phyloP scores from a whole-genome alignment of 2,797 vertebrate species.

The Scyliorhinus canicula region DNA sequence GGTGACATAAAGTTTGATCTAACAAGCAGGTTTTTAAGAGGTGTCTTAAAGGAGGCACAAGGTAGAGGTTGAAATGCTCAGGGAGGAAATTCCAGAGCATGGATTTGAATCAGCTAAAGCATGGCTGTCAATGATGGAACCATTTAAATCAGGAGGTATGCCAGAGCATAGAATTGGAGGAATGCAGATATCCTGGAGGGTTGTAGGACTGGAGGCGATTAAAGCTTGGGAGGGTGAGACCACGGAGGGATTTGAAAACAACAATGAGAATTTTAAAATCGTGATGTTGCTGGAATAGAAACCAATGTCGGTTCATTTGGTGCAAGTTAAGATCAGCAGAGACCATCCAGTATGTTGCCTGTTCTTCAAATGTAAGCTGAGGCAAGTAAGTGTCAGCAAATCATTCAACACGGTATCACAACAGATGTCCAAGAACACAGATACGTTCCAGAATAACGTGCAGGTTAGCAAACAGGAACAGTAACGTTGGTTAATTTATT shows the following conservation, averaged over 20 bases:
- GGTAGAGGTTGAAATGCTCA: neutral
- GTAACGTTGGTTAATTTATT: neutral
- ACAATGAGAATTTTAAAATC: neutral
- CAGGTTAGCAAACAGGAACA: neutral
- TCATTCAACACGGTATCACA: neutral
- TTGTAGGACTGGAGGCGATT: neutral
- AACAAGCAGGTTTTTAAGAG: neutral
- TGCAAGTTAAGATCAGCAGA: neutral
- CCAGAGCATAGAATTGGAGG: neutral
- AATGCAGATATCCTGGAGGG: neutral
- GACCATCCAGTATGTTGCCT: neutral
- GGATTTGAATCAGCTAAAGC: neutral
- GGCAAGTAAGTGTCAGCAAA: neutral
- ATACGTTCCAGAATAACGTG: neutral
- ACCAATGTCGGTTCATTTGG: neutral
- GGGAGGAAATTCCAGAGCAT: neutral
- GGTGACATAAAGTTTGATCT: neutral
- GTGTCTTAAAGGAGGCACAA: neutral
- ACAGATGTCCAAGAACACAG: neutral
- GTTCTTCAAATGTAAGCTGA: neutral
- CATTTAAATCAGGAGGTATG: neutral
- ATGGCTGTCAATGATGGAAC: neutral
- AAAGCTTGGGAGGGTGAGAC: neutral
- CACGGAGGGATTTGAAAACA: neutral
- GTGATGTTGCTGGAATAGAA: neutral